Evolutionary conservation across 2,888 invertebrate species (phyloP).

Genomic region (Noctua comes): DNA sequence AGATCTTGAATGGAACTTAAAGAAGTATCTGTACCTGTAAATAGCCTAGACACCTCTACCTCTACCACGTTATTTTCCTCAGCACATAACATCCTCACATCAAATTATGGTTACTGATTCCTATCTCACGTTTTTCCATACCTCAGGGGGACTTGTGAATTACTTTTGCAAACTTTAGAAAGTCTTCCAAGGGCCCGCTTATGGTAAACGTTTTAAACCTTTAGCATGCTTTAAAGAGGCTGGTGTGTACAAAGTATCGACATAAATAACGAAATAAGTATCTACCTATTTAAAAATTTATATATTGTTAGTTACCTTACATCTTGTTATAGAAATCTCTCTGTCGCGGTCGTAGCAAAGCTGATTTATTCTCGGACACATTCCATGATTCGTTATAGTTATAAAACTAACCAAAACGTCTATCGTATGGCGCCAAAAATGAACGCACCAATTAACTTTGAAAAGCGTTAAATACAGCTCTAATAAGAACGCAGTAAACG

Average conservation of each 20-base stretch:
- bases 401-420: constrained; percentile 35
- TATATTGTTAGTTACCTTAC: not conserved
- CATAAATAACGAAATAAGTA: not conserved
- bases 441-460: constrained; percentile 63
- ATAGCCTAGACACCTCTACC: not conserved
- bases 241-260: not conserved
- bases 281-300: rapidly evolving
- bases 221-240: not conserved
- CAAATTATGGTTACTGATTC: constrained; percentile 49
- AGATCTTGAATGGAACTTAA: not conserved
- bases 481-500: constrained; percentile 53
- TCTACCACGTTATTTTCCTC: not conserved
- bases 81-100: constrained; percentile 27
- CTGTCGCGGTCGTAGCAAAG: not conserved
- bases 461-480: constrained; percentile 48
- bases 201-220: constrained; percentile 33
- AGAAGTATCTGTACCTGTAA: not conserved
- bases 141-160: constrained; percentile 59
- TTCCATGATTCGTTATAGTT: not conserved
- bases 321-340: not conserved
- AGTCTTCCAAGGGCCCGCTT: constrained; percentile 45
- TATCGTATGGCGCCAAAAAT: constrained; percentile 66
- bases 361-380: not conserved
- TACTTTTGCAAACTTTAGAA: constrained; percentile 61
- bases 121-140: constrained; percentile 55